Conservation (phyloP, 2,888 invertebrate species). For the Pedicia rivosa region DNA sequence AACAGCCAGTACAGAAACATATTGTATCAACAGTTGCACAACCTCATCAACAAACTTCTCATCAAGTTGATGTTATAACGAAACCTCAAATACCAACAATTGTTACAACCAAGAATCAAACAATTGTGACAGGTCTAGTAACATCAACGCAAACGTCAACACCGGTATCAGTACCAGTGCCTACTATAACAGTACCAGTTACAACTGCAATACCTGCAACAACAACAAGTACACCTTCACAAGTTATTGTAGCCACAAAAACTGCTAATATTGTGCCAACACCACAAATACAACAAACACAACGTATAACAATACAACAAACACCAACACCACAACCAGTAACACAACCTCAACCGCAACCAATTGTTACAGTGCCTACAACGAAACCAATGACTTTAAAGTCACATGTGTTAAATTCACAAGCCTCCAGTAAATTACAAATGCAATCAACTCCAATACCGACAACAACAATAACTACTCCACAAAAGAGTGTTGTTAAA, state of each 20-base stretch:
- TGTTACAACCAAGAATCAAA: background rate
- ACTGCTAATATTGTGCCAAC: background rate
- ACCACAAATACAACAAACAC: background rate
- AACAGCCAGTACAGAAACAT: background rate
- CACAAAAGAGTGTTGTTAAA: too few species aligned
- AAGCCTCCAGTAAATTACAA: too few species aligned
- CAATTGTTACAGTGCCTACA: too few species aligned
- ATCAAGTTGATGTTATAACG: too few species aligned
- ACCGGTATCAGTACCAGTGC: background rate
- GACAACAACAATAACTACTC: too few species aligned
- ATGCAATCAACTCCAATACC: too few species aligned
- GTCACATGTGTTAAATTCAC: background rate
- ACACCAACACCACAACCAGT: background rate
- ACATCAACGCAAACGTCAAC: background rate
- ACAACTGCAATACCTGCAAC: background rate
- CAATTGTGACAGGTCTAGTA: background rate
- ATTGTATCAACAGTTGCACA: background rate
- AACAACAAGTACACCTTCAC: background rate
- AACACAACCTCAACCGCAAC: background rate
- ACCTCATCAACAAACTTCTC: too few species aligned
- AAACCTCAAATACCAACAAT: too few species aligned
- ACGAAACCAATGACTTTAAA: constrained; percentile 4
- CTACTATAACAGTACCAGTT: background rate
- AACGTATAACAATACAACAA: constrained; percentile 2
- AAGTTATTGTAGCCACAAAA: background rate